Percentiles rank a stretch among this genome's conserved stretches.
These are phyloP conservation scores for Paracyclopina nana DNA, from an alignment of 1,140 invertebrate genomes.

Conservation along the genomic window DNA sequence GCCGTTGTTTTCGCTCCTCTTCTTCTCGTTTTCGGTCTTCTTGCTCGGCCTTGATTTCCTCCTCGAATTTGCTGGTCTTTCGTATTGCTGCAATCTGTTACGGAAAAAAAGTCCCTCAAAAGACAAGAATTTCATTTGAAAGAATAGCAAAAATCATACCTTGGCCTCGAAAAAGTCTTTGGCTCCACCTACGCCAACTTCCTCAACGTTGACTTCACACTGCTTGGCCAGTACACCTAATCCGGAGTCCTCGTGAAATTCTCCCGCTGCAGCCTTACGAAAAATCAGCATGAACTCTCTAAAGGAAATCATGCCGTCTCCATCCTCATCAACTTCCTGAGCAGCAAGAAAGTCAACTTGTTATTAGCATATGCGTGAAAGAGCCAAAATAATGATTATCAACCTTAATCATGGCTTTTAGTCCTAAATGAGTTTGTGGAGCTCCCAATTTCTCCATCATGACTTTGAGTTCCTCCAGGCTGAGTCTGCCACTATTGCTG, in stretches of 20 bases:
- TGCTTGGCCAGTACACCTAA: slow-evolving; percentile 56
- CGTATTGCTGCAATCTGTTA: slow-evolving; percentile 53
- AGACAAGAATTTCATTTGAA: background rate
- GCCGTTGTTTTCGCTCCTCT: slow-evolving; percentile 49
- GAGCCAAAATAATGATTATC: slow-evolving; percentile 27
- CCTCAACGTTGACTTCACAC: slow-evolving; percentile 66
- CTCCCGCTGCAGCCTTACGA: slow-evolving; percentile 61
- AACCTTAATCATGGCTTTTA: slow-evolving; percentile 84
- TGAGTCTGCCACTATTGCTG: slow-evolving; percentile 63
- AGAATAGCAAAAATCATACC: slow-evolving; percentile 22
- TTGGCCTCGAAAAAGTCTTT: slow-evolving; percentile 82
- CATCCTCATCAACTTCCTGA: slow-evolving; percentile 7
- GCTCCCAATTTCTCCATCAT: slow-evolving; percentile 94
- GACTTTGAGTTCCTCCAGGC: slow-evolving; percentile 64
- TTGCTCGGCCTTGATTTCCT: slow-evolving; percentile 65
- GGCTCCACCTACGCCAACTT: slow-evolving; percentile 67
- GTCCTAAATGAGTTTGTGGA: slow-evolving; percentile 75
- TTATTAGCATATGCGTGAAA: background rate
- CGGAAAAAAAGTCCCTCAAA: background rate
- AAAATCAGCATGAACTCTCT: slow-evolving; percentile 61
- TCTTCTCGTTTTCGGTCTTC: slow-evolving; percentile 55
- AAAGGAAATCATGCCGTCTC: slow-evolving; percentile 9
- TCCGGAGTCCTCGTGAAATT: slow-evolving; percentile 55
- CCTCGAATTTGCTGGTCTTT: slow-evolving; percentile 59
- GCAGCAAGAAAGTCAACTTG: background rate